Evolutionary conservation across 2,888 invertebrate species (phyloP).

Genomic region (Chironomus tentans): DNA sequence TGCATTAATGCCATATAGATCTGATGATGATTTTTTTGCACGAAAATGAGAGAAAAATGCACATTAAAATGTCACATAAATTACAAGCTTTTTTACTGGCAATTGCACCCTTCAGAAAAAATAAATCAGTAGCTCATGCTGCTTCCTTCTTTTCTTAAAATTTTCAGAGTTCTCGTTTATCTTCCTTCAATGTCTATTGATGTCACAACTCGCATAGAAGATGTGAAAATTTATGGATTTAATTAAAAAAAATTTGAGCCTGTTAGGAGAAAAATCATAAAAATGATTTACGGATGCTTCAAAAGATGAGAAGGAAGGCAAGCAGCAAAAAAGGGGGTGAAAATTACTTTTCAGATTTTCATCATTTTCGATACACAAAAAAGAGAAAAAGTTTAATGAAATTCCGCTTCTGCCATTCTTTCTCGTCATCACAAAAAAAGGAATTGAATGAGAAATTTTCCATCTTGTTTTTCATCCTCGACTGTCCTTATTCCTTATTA

Average conservation of each 20-base stretch:
- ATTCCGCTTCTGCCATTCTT: background rate
- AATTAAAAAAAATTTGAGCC: constrained; percentile 13
- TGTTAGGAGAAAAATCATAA: background rate
- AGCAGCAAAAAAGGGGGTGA: background rate
- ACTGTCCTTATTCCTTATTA: too few species aligned
- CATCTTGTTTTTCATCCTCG: background rate
- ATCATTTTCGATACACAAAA: too few species aligned
- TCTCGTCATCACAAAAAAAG: background rate
- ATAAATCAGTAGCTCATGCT: background rate
- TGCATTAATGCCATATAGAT: background rate
- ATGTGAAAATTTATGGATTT: constrained; percentile 15
- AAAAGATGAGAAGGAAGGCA: too few species aligned
- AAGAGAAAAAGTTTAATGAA: too few species aligned
- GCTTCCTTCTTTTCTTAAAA: background rate
- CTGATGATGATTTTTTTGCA: background rate
- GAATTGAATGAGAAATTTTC: background rate
- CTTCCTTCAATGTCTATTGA: background rate
- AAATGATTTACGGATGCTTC: background rate
- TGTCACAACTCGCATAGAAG: background rate
- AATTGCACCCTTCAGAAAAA: constrained; percentile 11
- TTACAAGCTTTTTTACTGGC: constrained; percentile 8
- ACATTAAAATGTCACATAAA: constrained; percentile 26
- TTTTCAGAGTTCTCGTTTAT: background rate
- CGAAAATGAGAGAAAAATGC: constrained; percentile 10
- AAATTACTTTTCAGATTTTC: background rate